phyloP scores from a whole-genome alignment of 2,888 invertebrate genomes.

The Noctua pronuba region DNA sequence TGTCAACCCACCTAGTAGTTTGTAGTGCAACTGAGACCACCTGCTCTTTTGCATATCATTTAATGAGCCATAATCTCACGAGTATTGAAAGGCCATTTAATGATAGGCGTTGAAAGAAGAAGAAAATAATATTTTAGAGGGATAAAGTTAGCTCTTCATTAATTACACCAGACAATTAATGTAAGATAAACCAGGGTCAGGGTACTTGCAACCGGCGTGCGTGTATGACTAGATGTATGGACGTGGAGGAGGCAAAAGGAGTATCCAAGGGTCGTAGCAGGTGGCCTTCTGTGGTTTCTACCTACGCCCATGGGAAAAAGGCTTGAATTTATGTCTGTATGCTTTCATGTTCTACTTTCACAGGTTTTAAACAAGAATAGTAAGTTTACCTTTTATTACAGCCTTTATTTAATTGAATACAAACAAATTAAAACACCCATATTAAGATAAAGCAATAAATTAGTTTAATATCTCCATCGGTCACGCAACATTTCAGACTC shows the following conservation, averaged over 20 bases:
- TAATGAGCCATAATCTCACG: slow-evolving; percentile 26
- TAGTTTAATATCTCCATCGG: slow-evolving; percentile 27
- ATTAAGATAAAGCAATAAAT: slow-evolving; percentile 45
- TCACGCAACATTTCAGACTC: slow-evolving; percentile 27
- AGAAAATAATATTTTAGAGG: background rate
- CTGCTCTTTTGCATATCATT: slow-evolving; percentile 8
- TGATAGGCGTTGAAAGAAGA: slow-evolving; percentile 7
- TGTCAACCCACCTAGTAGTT: background rate
- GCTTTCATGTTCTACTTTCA: background rate
- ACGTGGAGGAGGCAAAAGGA: background rate
- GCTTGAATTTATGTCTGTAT: background rate
- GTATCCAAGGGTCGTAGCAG: background rate
- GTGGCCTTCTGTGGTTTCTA: background rate
- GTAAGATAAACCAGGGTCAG: background rate
- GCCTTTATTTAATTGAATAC: slow-evolving; percentile 11
- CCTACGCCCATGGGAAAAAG: background rate
- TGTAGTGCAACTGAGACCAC: slow-evolving; percentile 2
- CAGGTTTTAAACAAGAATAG: background rate
- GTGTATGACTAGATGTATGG: background rate
- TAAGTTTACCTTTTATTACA: background rate
- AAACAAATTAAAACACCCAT: slow-evolving; percentile 9
- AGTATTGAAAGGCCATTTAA: slow-evolving; percentile 4
- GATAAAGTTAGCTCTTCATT: background rate
- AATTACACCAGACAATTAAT: background rate
- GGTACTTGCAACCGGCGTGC: background rate